Evolutionary conservation across 2,113 vertebrate species (phyloP).

Genomic region (Caranx melampygus): DNA sequence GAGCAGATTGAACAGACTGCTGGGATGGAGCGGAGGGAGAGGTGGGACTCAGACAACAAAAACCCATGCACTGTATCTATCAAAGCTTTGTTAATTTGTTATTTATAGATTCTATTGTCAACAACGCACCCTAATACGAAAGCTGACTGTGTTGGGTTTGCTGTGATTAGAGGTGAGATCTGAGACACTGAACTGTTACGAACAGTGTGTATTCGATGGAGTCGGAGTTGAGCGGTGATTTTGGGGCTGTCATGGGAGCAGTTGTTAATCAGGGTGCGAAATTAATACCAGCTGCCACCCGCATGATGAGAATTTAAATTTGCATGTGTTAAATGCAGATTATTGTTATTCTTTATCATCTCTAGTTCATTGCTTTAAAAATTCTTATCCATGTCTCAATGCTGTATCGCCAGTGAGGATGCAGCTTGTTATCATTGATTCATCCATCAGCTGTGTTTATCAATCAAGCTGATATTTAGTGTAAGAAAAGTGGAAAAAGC

Average conservation of each 20-base stretch:
- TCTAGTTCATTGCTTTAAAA: slow-evolving; percentile 4
- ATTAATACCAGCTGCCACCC: slow-evolving; percentile 31
- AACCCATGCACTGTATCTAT: not conserved
- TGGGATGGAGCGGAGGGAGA: not conserved
- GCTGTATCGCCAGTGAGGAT: not conserved
- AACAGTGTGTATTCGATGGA: not conserved
- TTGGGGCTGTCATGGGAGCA: not conserved
- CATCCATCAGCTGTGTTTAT: not conserved
- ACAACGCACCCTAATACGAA: not conserved
- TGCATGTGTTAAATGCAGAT: slow-evolving; percentile 30
- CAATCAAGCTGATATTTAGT: not conserved
- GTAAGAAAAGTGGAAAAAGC: not conserved
- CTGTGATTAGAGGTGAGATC: not conserved
- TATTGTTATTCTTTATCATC: slow-evolving; percentile 12
- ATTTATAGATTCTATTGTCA: not conserved
- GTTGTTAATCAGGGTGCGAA: slow-evolving; percentile 15
- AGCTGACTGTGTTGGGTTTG: not conserved
- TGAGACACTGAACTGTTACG: not conserved
- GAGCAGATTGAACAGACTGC: slow-evolving; percentile 20
- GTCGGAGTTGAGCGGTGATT: not conserved
- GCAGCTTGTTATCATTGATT: not conserved
- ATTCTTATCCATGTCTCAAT: not conserved
- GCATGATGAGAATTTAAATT: slow-evolving; percentile 22
- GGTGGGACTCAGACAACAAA: not conserved
- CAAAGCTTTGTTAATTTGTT: not conserved